A percentile compares a stretch with the other conserved stretches of the same genome.
phyloP scores from a whole-genome alignment of 1,140 invertebrate genomes.

The Aphis craccivora region DNA sequence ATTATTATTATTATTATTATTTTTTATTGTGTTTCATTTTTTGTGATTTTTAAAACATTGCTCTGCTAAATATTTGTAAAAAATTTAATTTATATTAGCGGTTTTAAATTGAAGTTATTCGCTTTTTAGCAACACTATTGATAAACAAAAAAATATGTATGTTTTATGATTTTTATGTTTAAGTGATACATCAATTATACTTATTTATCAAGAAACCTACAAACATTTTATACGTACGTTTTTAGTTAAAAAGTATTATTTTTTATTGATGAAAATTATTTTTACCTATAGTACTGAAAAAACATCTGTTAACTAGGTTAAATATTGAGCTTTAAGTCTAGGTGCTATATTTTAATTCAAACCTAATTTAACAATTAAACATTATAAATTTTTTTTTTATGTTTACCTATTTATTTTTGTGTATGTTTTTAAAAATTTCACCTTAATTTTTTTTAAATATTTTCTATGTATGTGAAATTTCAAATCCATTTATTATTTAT shows the following conservation, averaged over 20 bases:
- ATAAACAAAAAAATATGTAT: slow-evolving; percentile 13
- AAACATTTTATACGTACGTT: slow-evolving; percentile 33
- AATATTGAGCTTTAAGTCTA: slow-evolving; percentile 54
- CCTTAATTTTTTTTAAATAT: not conserved
- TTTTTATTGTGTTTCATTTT: slow-evolving; percentile 49
- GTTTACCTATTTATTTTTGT: slow-evolving; percentile 18
- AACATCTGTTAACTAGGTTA: slow-evolving; percentile 17
- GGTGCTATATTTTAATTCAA: slow-evolving; percentile 55
- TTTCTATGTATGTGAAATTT: slow-evolving; percentile 32
- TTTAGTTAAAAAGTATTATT: slow-evolving; percentile 50
- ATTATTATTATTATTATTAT: slow-evolving; percentile 29
- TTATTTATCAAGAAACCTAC: slow-evolving; percentile 44
- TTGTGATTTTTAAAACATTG: slow-evolving; percentile 55
- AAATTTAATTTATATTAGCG: slow-evolving; percentile 19
- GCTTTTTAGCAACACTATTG: slow-evolving; percentile 46
- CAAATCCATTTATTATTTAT: slow-evolving; percentile 18
- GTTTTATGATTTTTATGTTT: slow-evolving; percentile 55
- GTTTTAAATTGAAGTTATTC: slow-evolving; percentile 26
- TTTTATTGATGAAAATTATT: slow-evolving; percentile 35
- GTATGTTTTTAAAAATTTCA: slow-evolving; percentile 6
- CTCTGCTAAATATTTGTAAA: slow-evolving; percentile 44
- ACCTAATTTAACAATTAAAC: slow-evolving; percentile 9
- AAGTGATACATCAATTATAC: slow-evolving; percentile 51
- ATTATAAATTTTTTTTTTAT: not conserved
- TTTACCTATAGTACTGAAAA: slow-evolving; percentile 32